These are phyloP conservation scores for Macrophya alboannulata DNA, from an alignment of 2,888 invertebrate species.

Conservation along the genomic window DNA sequence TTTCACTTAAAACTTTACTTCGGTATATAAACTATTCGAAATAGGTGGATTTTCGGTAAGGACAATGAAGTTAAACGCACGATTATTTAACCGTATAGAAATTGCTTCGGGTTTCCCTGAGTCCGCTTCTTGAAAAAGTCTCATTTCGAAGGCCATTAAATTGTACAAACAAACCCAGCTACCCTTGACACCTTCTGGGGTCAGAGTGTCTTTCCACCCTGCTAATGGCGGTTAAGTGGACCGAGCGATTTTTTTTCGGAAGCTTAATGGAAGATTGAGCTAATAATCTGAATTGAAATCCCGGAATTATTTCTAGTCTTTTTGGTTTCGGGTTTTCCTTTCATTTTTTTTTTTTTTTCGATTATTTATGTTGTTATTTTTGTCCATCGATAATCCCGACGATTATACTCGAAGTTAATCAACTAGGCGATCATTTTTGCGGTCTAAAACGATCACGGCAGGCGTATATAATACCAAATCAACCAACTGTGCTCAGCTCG, in stretches of 20 bases:
- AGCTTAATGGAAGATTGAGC: slow-evolving; percentile 11
- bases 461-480: neutral
- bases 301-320: neutral
- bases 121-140: neutral
- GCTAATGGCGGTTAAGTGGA: neutral
- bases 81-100: neutral
- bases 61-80: neutral
- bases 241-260: neutral
- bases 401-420: neutral
- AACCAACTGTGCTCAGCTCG: slow-evolving; percentile 38
- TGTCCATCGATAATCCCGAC: neutral
- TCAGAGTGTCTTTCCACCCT: neutral
- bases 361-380: too few species aligned
- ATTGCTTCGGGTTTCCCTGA: neutral
- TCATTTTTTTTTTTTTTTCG: neutral
- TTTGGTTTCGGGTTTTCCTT: neutral
- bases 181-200: neutral
- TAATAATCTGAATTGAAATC: slow-evolving; percentile 1
- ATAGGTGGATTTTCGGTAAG: neutral
- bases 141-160: neutral
- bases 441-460: neutral
- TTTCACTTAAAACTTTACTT: neutral
- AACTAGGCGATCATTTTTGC: neutral
- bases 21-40: neutral
- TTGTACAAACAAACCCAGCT: neutral